Evolutionary conservation across 2,797 vertebrate genomes (phyloP), one percentile per base, ranked within the genome.

Genomic region (Protosalanx chinensis): DNA sequence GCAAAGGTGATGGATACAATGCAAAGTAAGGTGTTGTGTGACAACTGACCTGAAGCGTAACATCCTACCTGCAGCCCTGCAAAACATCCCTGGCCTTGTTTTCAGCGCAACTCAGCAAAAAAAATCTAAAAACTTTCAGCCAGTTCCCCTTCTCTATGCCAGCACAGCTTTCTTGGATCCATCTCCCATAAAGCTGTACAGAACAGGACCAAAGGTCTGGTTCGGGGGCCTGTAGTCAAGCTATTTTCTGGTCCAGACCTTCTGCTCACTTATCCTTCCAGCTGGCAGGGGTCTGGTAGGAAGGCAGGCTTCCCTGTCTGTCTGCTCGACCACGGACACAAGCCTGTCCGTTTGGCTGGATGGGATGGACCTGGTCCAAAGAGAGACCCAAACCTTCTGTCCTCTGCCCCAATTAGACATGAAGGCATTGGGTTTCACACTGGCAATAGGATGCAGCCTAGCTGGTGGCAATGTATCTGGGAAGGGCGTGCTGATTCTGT

Each of bases 231-330:
- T 74, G 79, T 67, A 49, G 71, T 82, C 72, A 73, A 70, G 73
- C 67, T 41, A 62, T 81, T 66, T 72, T 80, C 70, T 72, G 67
- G 57, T 75, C 41, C 71, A 58, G 67, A 59, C 76, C 78, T 76
- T 81, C 71, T 82, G 81, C 64, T 82, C 76, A 35, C 67, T 71
- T 66, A 73, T 65, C 68, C 62, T 59, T 84, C 82, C 82, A 83
- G 72, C 74, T 85, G 83, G 83, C 82, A 71, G 49, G 35, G 61
- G 63, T 64, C 56, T 18, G 64, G 46, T 18, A n/a, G 3, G 62
- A 60, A 60, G 62, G 61, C 10, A 56, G 66, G 18, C 20, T 23
- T 12, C 58, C 23, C 23, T 66, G 64, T 20, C 37, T 66, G 37
- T 12, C 37, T 49, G 18, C 6, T n/a, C 51, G 16, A 71, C 61